phyloP scores from a whole-genome alignment of 2,888 invertebrate genomes.

The Lasius fuliginosus region DNA sequence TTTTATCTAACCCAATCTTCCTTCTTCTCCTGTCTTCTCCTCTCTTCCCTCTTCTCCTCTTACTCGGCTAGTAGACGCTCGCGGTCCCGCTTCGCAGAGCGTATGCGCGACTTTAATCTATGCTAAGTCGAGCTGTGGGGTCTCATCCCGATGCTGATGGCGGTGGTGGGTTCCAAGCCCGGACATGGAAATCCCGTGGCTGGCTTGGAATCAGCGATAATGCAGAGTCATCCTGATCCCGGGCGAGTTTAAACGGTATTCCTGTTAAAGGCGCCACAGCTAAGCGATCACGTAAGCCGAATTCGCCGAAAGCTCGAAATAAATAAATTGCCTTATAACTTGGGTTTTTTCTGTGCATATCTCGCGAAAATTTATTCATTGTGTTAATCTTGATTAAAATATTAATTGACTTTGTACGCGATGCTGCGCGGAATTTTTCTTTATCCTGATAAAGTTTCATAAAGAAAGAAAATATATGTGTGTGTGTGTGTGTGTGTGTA shows the following conservation, averaged over 20 bases:
- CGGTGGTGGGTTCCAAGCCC: conserved; percentile 71
- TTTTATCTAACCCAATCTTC: conserved; percentile 73
- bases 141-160: conserved; percentile 74
- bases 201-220: conserved; percentile 82
- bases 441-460: not conserved
- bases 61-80: conserved; percentile 32
- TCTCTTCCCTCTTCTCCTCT: not conserved
- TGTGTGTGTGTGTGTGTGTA: no score
- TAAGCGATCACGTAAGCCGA: conserved; percentile 72
- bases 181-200: conserved; percentile 86
- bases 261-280: conserved; percentile 78
- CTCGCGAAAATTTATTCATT: not conserved
- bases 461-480: no score
- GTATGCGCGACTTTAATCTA: conserved; percentile 76
- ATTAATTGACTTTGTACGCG: not conserved
- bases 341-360: not conserved
- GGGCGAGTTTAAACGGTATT: conserved; percentile 76
- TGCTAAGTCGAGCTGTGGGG: conserved; percentile 76
- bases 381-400: not conserved
- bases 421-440: not conserved
- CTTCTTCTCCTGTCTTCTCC: conserved; percentile 30
- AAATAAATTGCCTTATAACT: not conserved
- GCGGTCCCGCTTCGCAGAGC: conserved; percentile 59
- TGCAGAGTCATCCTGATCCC: conserved; percentile 78
- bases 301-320: conserved; percentile 53